Evolutionary conservation across 2,888 invertebrate genomes (phyloP).

Genomic region (Congeria kusceri): DNA sequence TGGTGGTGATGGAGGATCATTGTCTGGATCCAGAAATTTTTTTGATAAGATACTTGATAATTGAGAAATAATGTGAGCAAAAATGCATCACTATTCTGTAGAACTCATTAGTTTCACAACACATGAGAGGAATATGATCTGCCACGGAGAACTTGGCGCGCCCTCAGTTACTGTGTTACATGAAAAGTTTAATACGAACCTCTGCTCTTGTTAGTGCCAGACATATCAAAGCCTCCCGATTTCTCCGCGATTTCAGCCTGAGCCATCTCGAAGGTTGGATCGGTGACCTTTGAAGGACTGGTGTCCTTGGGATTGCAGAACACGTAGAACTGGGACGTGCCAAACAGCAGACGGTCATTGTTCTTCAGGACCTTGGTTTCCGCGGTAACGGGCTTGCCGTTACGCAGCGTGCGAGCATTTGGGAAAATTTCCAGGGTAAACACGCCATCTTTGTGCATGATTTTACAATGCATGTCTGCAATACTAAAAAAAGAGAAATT

Average conservation of each 20-base stretch:
- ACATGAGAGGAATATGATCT: too few species aligned
- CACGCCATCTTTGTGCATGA: slow-evolving; percentile 82
- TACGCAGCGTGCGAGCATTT: slow-evolving; percentile 86
- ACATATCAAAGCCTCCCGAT: slow-evolving; percentile 83
- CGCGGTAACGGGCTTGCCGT: slow-evolving; percentile 86
- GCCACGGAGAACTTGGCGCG: too few species aligned
- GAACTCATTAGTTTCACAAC: too few species aligned
- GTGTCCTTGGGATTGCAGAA: slow-evolving; percentile 86
- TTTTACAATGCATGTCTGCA: slow-evolving; percentile 86
- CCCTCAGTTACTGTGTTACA: too few species aligned
- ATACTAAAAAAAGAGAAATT: slow-evolving; percentile 83
- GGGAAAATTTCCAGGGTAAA: slow-evolving; percentile 84
- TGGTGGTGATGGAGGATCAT: too few species aligned
- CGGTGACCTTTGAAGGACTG: slow-evolving; percentile 74
- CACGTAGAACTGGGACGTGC: slow-evolving; percentile 87
- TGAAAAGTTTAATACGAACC: too few species aligned
- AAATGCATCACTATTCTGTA: too few species aligned
- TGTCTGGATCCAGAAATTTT: too few species aligned
- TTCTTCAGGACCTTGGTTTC: slow-evolving; percentile 85
- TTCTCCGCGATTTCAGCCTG: slow-evolving; percentile 87
- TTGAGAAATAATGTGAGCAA: too few species aligned
- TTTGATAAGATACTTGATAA: too few species aligned
- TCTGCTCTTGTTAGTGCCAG: slow-evolving; percentile 76
- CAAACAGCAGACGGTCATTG: slow-evolving; percentile 87
- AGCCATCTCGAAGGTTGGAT: slow-evolving; percentile 87